These are phyloP conservation scores for Conomelus anceps DNA, from an alignment of 2,888 invertebrate species.

Conservation along the genomic window DNA sequence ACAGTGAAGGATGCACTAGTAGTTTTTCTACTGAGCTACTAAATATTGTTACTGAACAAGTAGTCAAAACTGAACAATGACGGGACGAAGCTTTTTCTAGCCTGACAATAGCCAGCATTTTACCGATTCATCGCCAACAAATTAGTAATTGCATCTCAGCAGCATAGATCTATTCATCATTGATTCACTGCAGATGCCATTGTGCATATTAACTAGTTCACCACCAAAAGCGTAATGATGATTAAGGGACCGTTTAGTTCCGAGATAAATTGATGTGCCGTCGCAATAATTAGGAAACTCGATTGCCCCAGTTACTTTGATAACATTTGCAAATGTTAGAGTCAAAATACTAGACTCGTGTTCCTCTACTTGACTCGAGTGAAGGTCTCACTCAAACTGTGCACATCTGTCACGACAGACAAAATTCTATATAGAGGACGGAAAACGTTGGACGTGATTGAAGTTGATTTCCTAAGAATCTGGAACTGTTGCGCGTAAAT, in stretches of 20 bases:
- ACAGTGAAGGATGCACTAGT: too few species aligned
- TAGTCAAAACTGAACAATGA: too few species aligned
- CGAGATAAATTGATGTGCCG: background rate
- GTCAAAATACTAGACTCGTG: background rate
- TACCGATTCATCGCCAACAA: too few species aligned
- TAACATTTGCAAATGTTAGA: background rate
- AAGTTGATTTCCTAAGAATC: background rate
- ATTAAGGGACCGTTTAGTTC: background rate
- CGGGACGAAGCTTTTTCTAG: too few species aligned
- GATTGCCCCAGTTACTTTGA: background rate
- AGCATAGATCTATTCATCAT: background rate
- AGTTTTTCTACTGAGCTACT: too few species aligned
- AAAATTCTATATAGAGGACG: background rate
- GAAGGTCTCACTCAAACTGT: background rate
- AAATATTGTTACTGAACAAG: too few species aligned
- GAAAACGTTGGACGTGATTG: background rate
- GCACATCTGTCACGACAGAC: background rate
- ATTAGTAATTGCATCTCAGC: background rate
- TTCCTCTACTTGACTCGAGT: background rate
- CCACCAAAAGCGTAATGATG: background rate
- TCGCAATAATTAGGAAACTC: background rate
- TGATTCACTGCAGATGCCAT: background rate
- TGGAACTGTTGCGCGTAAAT: background rate
- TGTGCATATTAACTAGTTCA: background rate
- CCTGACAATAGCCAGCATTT: too few species aligned